Base-by-base conservation (phyloP, 2,888 invertebrate genomes). In the Esperia sulphurella region DNA sequence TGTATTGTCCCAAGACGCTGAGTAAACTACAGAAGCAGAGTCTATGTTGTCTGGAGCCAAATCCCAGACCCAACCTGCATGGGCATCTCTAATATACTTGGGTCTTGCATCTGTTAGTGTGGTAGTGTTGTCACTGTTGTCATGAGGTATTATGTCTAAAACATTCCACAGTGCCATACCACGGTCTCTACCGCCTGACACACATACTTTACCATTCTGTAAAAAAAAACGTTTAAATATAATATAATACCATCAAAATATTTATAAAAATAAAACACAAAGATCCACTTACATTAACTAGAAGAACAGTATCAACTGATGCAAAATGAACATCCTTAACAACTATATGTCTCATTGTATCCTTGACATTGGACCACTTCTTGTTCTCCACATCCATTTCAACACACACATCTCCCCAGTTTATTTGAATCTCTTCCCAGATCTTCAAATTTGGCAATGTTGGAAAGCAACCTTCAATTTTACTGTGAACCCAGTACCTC, bases 61-160 rank as follows among this genome's bases (percentile, higher is more conserved):
- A 57, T 91, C 91, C 92, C 93, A 93, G 8, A 93, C 91, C 93
- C 93, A 93, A 39, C 93, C 93, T 0, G 84, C 74, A 57, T 93
- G 93, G 1, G 92, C 92, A 61, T 86, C 82, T 45, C 71, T 74
- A 35, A 84, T 73, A 48, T 77, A 69, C 42, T 66, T 74, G 10
- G 87, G 83, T 49, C 75, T 78, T 8, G 75, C 61, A 37, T 75
- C 71, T 28, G 69, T 67, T 28, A 73, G 58, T 14, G 73, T 61
- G 31, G 70, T 69, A 8, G 68, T 55, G 46, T 68, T 65, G 48
- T 74, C 73, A 55, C 65, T 63, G 43, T 68, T 57, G 14, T 73
- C 63, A 43, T 76, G 66, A 41, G 74, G 63, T 59, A 69, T 54
- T 55, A 82, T 69, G 21, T 82, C 78, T 29, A 73, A 61, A 9